These are phyloP conservation scores for Ctenochaetus hawaiiensis DNA, from an alignment of 2,797 vertebrate genomes.

Conservation along the genomic window DNA sequence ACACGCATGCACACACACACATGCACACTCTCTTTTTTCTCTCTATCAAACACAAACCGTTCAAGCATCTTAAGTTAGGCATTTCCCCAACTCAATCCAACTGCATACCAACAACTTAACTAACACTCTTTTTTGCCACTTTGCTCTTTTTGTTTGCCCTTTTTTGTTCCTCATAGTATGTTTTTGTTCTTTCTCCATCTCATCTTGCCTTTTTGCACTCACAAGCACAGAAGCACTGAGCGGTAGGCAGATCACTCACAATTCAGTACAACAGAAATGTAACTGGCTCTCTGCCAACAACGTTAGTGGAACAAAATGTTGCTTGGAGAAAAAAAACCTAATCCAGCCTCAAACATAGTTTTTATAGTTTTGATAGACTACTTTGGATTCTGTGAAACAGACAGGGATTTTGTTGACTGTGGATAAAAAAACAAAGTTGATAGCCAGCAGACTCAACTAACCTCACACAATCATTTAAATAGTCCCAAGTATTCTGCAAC, in stretches of 20 bases:
- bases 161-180: background rate
- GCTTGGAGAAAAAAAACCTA: constrained; percentile 4
- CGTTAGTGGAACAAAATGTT: constrained; percentile 17
- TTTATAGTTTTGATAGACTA: background rate
- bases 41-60: too few relatives aligned
- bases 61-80: too few relatives aligned
- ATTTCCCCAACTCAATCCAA: background rate
- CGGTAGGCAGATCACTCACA: constrained; percentile 22
- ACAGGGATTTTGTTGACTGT: background rate
- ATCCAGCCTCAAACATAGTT: constrained; percentile 5
- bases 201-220: constrained; percentile 12
- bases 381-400: background rate
- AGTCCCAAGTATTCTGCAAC: background rate
- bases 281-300: constrained; percentile 29
- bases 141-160: background rate
- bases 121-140: background rate
- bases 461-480: background rate
- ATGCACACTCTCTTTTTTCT: background rate
- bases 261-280: constrained; percentile 1
- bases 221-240: constrained; percentile 1
- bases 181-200: background rate
- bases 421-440: constrained; percentile 4
- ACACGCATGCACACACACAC: constrained; percentile 6
- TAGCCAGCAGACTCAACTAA: constrained; percentile 1
- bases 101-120: background rate